Base-by-base conservation (phyloP, 2,797 vertebrate species). In the Phalloptychus januarius region DNA sequence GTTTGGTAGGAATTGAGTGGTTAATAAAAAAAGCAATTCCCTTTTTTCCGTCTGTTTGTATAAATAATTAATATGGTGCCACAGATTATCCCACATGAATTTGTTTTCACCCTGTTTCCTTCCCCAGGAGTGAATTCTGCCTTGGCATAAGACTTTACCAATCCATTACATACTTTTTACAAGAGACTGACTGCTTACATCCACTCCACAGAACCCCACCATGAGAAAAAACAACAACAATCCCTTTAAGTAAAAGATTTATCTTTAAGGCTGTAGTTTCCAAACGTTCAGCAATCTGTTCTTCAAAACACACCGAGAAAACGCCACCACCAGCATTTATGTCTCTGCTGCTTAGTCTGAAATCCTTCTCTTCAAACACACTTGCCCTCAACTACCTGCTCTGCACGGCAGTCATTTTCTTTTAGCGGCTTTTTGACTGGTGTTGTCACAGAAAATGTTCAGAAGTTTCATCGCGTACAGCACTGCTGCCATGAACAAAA, bases 371-470 rank as follows among this genome's bases (percentile, higher is more conserved):
- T 87, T 75, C 80, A 75, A 61, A 65, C 72, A 20, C 23, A 67
- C 74, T 77, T n/a, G n/a, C 3, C 36, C 72, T 65, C 58, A 50
- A 75, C 10, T 40, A 72, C 54, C 54, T 78, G 10, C 56, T 63
- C 75, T 70, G 77, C 79, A 80, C 81, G 85, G 87, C 90, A 84
- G 86, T 84, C 38, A 83, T 81, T 82, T 75, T 85, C 36, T 7
- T 48, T 76, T 15, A 31, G 54, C 83, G 58, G 69, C 23, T 80
- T 86, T 91, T 89, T 84, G 83, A 77, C 74, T 84, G 88, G 92
- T 89, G 94, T 94, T 93, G 89, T 87, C 87, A 85, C 90, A 93
- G 82, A 91, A 91, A 93, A 94, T 75, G 75, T 87, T 90, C 82
- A 78, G 85, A 73, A 80, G 79, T 71, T 70, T 81, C 83, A 85